These are phyloP conservation scores for Podilymbus podiceps DNA, from an alignment of 2,113 vertebrate genomes.

Conservation along the genomic window DNA sequence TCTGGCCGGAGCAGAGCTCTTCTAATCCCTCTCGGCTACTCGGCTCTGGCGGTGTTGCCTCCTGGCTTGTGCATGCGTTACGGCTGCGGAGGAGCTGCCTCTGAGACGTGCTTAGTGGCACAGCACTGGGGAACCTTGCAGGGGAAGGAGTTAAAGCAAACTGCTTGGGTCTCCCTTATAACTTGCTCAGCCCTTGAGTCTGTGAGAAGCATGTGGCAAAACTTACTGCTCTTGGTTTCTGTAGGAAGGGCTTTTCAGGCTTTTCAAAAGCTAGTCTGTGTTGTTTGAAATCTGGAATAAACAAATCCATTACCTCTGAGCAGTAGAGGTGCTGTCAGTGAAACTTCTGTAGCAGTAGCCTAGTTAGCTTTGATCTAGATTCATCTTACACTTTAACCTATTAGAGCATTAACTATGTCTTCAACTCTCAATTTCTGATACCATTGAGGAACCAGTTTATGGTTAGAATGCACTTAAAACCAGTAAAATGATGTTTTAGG, in stretches of 20 bases:
- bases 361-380: not conserved
- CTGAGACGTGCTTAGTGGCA: not conserved
- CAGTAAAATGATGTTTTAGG: not conserved
- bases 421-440: not conserved
- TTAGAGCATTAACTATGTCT: not conserved
- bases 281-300: not conserved
- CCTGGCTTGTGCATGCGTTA: not conserved
- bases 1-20: not conserved
- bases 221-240: not conserved
- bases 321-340: not conserved
- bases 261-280: not conserved
- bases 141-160: not conserved
- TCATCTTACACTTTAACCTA: not conserved
- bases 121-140: no score
- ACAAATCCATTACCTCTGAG: not conserved
- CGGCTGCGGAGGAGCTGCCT: not conserved
- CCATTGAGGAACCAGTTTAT: not conserved
- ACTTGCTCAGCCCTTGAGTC: not conserved
- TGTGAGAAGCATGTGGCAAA: not conserved
- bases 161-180: not conserved
- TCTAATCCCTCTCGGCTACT: rapidly evolving
- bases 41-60: not conserved
- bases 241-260: not conserved
- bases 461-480: not conserved
- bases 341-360: not conserved